A percentile compares a stretch with the other conserved stretches of the same genome.
These are phyloP conservation scores for Aegotheles bennettii DNA, from an alignment of 2,113 vertebrate species.

Conservation along the genomic window DNA sequence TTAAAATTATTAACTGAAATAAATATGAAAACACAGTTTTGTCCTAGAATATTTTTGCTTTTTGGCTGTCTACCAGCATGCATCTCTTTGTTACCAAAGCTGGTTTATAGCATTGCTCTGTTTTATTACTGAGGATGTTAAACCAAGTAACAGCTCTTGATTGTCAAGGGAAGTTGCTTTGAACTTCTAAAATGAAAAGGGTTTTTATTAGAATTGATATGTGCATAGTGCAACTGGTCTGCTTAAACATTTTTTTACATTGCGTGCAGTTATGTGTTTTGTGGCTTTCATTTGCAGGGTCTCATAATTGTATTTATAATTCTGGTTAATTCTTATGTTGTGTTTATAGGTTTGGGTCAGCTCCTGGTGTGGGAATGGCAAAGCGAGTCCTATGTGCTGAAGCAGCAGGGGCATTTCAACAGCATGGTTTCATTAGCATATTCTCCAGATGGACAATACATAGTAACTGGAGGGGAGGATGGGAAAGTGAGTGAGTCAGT, in stretches of 20 bases:
- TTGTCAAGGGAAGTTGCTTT: not conserved
- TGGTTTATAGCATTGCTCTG: not conserved
- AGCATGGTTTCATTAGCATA: constrained; percentile 92
- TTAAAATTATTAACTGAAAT: not conserved
- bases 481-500: constrained; percentile 80
- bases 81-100: not conserved
- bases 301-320: not conserved
- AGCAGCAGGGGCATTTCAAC: constrained; percentile 97
- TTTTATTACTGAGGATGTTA: not conserved
- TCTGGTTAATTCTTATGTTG: not conserved
- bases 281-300: not conserved
- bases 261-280: not conserved
- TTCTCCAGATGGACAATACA: constrained; percentile 92
- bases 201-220: not conserved
- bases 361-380: constrained; percentile 99
- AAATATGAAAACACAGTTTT: not conserved
- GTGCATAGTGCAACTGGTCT: not conserved
- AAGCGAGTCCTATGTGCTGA: constrained; percentile 94
- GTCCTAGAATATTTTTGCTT: not conserved
- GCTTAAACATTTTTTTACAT: not conserved
- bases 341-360: constrained; percentile 85
- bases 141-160: not conserved
- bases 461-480: constrained; percentile 91
- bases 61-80: not conserved
- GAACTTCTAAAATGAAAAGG: not conserved